These are phyloP conservation scores for Actenoides hombroni DNA, from an alignment of 2,113 vertebrate species.

Conservation along the genomic window DNA sequence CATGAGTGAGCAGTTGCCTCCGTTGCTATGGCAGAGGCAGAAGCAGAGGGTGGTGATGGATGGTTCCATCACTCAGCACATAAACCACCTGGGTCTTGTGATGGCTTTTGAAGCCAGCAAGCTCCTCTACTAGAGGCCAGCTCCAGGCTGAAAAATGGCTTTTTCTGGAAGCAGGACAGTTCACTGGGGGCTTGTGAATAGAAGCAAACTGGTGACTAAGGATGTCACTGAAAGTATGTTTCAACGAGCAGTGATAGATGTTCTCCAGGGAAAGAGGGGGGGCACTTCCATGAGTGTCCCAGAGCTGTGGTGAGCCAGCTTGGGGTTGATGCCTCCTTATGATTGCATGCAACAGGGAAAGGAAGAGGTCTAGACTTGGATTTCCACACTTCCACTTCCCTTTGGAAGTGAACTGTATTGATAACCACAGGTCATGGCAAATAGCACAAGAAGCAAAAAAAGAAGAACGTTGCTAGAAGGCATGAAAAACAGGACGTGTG, in stretches of 20 bases:
- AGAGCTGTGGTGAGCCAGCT: not conserved
- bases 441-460: accelerated
- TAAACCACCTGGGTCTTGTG: not conserved
- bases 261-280: not conserved
- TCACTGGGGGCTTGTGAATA: not conserved
- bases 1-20: not conserved
- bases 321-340: not conserved
- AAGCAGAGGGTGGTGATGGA: not conserved
- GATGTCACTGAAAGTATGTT: not conserved
- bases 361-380: no score
- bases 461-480: not conserved
- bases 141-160: not conserved
- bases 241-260: not conserved
- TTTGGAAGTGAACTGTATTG: accelerated
- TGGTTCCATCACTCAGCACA: not conserved
- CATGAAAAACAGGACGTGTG: accelerated
- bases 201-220: not conserved
- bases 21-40: not conserved
- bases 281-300: not conserved
- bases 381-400: not conserved
- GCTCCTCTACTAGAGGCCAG: not conserved
- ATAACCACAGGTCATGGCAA: accelerated
- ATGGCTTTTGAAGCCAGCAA: not conserved
- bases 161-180: not conserved
- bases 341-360: no score